These are phyloP conservation scores for Poeciliopsis occidentalis DNA, from an alignment of 2,113 vertebrate species.

Conservation along the genomic window DNA sequence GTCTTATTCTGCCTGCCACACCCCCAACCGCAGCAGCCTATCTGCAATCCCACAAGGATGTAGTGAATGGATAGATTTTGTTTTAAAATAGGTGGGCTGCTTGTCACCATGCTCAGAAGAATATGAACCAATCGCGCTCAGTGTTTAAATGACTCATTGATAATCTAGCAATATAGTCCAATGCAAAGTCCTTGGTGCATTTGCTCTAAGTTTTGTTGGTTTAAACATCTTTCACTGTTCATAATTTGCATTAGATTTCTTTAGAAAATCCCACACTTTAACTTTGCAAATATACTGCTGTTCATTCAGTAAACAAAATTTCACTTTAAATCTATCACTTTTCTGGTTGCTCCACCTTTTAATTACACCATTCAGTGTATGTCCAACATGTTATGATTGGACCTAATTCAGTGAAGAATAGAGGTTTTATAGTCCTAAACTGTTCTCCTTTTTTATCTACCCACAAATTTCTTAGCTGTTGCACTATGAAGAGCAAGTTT, in stretches of 20 bases:
- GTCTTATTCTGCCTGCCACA: no score
- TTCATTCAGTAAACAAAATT: conserved; percentile 15
- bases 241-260: background rate
- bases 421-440: conserved; percentile 30
- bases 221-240: background rate
- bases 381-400: conserved; percentile 23
- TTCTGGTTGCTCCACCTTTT: conserved; percentile 14
- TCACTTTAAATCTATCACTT: conserved; percentile 17
- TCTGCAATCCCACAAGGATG: no score
- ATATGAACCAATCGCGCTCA: no score
- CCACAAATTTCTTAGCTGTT: conserved; percentile 48
- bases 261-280: background rate
- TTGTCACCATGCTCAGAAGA: no score
- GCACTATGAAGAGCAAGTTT: conserved; percentile 63
- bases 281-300: conserved; percentile 1
- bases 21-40: no score
- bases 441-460: conserved; percentile 50
- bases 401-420: conserved; percentile 37
- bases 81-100: no score
- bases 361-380: conserved; percentile 22
- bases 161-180: no score
- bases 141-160: no score
- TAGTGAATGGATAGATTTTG: no score
- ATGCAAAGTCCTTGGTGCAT: background rate
- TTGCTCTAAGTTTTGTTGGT: background rate